phyloP scores from a whole-genome alignment of 2,888 invertebrate species.

The Bimastos eiseni region DNA sequence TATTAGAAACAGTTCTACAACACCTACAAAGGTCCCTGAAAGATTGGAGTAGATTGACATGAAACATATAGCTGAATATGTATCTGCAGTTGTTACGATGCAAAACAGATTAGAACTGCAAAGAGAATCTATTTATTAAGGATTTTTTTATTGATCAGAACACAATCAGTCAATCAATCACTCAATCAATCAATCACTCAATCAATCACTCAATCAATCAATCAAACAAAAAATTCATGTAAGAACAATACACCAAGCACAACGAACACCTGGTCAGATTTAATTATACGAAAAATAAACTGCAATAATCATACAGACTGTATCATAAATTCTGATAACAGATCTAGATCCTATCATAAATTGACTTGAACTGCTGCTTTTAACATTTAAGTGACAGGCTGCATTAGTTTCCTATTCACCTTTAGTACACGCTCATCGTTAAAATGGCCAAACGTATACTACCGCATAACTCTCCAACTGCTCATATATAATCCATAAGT shows the following conservation, averaged over 20 bases:
- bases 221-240: not conserved
- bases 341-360: not conserved
- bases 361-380: too few species aligned
- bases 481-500: too few species aligned
- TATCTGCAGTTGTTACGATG: not conserved
- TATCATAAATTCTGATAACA: not conserved
- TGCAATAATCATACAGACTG: not conserved
- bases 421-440: too few species aligned
- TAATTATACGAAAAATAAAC: not conserved
- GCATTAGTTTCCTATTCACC: too few species aligned
- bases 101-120: not conserved
- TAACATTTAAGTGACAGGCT: too few species aligned
- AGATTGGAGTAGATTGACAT: not conserved
- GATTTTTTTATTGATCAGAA: too few species aligned
- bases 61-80: not conserved
- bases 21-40: not conserved
- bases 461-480: too few species aligned
- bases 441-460: not conserved
- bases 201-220: too few species aligned
- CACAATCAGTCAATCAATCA: too few species aligned
- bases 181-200: too few species aligned
- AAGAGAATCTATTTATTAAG: too few species aligned
- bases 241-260: not conserved
- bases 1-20: not conserved
- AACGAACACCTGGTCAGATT: not conserved